Conservation (phyloP, 2,797 vertebrate species). For the Cossypha heuglini region DNA sequence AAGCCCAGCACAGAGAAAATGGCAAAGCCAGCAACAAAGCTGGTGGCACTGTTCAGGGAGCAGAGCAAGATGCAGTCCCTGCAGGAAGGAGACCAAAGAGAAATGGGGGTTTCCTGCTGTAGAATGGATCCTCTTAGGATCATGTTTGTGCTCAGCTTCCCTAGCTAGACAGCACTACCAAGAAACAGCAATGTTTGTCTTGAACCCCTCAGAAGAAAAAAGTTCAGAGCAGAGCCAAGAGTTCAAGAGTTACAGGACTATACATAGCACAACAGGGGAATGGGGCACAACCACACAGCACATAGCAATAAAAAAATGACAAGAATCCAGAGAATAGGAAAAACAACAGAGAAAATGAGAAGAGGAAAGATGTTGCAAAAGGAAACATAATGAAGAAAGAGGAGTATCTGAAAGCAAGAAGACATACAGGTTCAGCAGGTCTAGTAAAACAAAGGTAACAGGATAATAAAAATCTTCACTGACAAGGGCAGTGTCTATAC, state of each 20-base stretch:
- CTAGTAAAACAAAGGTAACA: neutral
- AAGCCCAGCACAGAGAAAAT: constrained; percentile 92
- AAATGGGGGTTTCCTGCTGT: neutral
- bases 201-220: neutral
- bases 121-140: neutral
- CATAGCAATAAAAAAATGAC: neutral
- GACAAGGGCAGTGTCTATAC: neutral
- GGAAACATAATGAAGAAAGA: neutral
- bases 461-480: neutral
- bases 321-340: neutral
- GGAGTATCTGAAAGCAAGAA: neutral
- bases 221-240: neutral
- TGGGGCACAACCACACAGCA: neutral
- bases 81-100: neutral
- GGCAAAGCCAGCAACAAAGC: constrained; percentile 86
- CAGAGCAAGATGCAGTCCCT: constrained; percentile 89
- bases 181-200: neutral
- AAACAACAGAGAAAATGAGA: neutral
- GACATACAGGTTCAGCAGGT: neutral
- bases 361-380: neutral
- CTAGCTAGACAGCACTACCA: neutral
- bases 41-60: constrained; percentile 85
- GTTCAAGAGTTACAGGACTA: neutral
- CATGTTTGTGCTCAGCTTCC: neutral
- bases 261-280: neutral